Percentiles rank a stretch among this genome's conserved stretches.
Evolutionary conservation across 2,797 vertebrate genomes (phyloP).

Genomic region (Clarias pachynema): DNA sequence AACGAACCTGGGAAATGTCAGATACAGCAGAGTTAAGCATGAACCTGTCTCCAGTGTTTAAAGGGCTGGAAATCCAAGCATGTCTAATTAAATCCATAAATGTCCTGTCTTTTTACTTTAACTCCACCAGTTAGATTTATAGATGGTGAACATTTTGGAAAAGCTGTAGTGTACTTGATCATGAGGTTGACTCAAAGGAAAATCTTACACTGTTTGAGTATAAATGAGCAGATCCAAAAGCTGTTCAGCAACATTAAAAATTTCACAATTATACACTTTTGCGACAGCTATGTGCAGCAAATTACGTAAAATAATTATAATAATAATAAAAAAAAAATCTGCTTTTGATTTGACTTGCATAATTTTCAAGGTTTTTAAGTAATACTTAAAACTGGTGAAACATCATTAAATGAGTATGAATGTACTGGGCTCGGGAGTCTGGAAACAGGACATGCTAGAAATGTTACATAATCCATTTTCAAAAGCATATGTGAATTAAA

Average conservation of each 20-base stretch:
- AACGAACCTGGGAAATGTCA: background rate
- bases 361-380: background rate
- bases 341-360: background rate
- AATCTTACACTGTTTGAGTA: background rate
- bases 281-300: background rate
- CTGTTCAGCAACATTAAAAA: background rate
- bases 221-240: background rate
- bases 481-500: background rate
- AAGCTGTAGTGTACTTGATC: background rate
- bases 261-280: background rate
- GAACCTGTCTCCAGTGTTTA: background rate
- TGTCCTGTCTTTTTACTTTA: background rate
- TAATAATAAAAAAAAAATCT: too few relatives aligned
- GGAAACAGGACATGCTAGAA: background rate
- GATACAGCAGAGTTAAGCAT: background rate
- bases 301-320: too few relatives aligned
- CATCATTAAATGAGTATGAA: background rate
- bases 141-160: background rate
- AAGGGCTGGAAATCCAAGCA: background rate
- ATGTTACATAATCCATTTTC: background rate
- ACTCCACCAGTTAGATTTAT: background rate
- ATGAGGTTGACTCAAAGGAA: background rate
- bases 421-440: background rate
- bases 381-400: background rate
- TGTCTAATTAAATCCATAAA: conserved; percentile 1